These are phyloP conservation scores for Conger conger DNA, from an alignment of 2,113 vertebrate genomes.

Conservation along the genomic window DNA sequence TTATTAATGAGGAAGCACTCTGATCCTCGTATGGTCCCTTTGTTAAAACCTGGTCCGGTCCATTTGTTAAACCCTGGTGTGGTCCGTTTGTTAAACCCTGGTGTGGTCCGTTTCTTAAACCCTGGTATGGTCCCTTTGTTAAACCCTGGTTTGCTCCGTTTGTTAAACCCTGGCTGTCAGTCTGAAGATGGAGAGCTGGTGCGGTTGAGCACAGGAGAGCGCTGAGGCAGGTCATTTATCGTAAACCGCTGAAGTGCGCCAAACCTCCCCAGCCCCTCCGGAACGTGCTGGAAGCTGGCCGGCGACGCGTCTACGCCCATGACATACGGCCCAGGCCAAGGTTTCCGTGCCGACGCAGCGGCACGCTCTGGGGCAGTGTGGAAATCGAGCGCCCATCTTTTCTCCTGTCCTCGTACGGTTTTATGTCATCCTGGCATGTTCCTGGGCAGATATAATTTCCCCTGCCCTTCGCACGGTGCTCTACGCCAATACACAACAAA, in stretches of 20 bases:
- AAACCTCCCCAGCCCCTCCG: neutral
- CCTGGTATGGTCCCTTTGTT: neutral
- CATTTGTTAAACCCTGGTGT: neutral
- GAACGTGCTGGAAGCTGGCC: neutral
- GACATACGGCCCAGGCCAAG: neutral
- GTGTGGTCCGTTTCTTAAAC: too few species aligned
- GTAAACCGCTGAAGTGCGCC: neutral
- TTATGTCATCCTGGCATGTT: too few species aligned
- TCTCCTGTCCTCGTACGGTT: too few species aligned
- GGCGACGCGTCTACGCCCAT: neutral
- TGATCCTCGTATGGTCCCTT: neutral
- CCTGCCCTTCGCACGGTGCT: too few species aligned
- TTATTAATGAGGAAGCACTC: too few species aligned
- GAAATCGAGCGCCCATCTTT: too few species aligned
- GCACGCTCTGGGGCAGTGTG: neutral
- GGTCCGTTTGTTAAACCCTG: neutral
- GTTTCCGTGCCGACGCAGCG: neutral
- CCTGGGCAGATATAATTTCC: too few species aligned
- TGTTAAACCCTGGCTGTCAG: neutral
- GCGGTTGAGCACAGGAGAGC: neutral
- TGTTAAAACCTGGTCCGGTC: too few species aligned
- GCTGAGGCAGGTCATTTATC: neutral
- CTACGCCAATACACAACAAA: too few species aligned
- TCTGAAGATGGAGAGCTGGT: neutral
- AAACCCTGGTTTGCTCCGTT: neutral